Evolutionary conservation across 2,113 vertebrate genomes (phyloP), one percentile per base, ranked within the genome.

Genomic region (Chascanopsetta lugubris): DNA sequence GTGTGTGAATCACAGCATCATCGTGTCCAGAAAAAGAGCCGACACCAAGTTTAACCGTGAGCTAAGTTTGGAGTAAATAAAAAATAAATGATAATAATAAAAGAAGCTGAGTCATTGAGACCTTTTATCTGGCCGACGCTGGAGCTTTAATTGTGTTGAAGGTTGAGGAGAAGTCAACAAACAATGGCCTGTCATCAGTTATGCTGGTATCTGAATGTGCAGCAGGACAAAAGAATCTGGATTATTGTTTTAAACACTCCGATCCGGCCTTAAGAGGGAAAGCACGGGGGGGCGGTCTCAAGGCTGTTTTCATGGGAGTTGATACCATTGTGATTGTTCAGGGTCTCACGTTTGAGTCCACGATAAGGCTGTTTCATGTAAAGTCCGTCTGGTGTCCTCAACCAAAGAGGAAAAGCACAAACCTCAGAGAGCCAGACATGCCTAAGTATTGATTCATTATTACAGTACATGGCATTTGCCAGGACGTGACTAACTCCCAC

Each of bases 381-480:
- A n/a, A n/a, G n/a, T n/a, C n/a, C n/a, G n/a, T n/a, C n/a, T n/a
- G n/a, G n/a, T n/a, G n/a, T n/a, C n/a, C n/a, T 17, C 29, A 15
- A 43, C 40, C 15, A 12, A 30, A 65, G 9, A 36, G 58, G 55
- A 61, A 57, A 77, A 38, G 2, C 34, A 45, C 49, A 45, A 77
- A n/a, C 25, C 5, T 21, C 6, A 8, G 22, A 36, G 12, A 61
- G 46, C 58, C 76, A 63, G 58, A 51, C 55, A 22, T 40, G 61
- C 27, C 13, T 24, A 50, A 4, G 49, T 2, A 57, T 38, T 51
- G 71, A 72, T 65, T 83, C 49, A 57, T 22, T 27, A 1, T 25
- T 9, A 24, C 50, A 17, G 45, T 26, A 45, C 22, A 54, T 61
- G 40, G 48, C 22, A 6, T 61, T 50, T 27, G 21, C 30, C 36